Evolutionary conservation across 1,140 invertebrate genomes (phyloP).

Genomic region (Acromyrmex heyeri): DNA sequence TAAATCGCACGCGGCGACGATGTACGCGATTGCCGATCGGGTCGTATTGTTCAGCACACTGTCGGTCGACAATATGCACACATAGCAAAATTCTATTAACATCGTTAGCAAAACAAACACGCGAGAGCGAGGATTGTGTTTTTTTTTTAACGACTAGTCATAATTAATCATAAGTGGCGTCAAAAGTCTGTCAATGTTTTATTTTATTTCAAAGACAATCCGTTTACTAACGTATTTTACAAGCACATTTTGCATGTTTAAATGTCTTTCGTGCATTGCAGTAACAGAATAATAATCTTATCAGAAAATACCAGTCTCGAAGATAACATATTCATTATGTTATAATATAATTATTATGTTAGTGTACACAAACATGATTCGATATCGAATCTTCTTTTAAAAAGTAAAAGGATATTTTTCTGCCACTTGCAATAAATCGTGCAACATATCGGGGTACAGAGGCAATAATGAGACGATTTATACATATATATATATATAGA

Average conservation of each 20-base stretch:
- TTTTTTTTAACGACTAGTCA: not conserved
- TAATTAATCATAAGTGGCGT: constrained; percentile 32
- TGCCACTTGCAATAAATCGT: not conserved
- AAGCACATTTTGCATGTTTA: not conserved
- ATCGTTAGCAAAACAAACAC: constrained; percentile 19
- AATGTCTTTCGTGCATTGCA: not conserved
- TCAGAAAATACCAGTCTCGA: not conserved
- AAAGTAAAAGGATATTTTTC: not conserved
- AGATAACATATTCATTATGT: not conserved
- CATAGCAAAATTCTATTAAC: constrained; percentile 34
- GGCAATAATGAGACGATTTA: not conserved
- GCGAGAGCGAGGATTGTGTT: not conserved
- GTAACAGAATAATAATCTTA: not conserved
- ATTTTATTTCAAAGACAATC: not conserved
- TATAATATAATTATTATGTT: not conserved
- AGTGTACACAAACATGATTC: not conserved
- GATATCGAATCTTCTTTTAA: not conserved
- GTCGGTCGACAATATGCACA: constrained; percentile 1
- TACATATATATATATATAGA: no score
- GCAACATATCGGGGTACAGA: not conserved
- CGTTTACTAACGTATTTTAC: not conserved
- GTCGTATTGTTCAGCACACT: constrained; percentile 1
- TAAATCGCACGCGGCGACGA: constrained; percentile 29
- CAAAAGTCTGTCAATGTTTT: not conserved
- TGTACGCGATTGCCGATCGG: not conserved